These are phyloP conservation scores for Delphinus delphis DNA, from an alignment of 2,113 vertebrate genomes.

Conservation along the genomic window DNA sequence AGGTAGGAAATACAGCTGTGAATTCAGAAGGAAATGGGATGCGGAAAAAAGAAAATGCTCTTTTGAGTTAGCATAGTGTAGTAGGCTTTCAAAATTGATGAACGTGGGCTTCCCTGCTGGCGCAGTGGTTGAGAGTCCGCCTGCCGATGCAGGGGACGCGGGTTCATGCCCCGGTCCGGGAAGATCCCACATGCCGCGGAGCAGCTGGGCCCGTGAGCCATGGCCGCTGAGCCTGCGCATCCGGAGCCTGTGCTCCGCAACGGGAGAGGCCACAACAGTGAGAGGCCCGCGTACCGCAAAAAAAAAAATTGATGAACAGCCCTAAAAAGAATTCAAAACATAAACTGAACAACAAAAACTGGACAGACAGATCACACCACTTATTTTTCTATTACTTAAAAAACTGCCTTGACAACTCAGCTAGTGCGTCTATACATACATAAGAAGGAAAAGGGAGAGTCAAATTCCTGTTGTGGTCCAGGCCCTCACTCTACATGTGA, in stretches of 20 bases:
- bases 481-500: background rate
- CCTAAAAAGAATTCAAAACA: background rate
- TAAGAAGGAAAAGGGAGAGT: background rate
- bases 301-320: background rate
- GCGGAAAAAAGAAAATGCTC: background rate
- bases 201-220: too few relatives aligned
- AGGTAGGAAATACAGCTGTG: background rate
- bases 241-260: too few relatives aligned
- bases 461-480: background rate
- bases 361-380: background rate
- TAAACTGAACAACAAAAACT: background rate
- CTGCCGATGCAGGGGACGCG: too few relatives aligned
- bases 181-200: too few relatives aligned
- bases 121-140: too few relatives aligned
- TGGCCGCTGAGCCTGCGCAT: too few relatives aligned
- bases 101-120: background rate
- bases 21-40: background rate
- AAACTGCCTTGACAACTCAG: background rate
- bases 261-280: too few relatives aligned
- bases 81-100: background rate
- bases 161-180: too few relatives aligned
- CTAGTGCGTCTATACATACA: background rate
- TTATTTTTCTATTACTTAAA: background rate
- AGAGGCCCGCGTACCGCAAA: too few relatives aligned
- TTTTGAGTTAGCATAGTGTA: background rate